phyloP scores from a whole-genome alignment of 1,140 invertebrate genomes.

The Amphibalanus amphitrite region DNA sequence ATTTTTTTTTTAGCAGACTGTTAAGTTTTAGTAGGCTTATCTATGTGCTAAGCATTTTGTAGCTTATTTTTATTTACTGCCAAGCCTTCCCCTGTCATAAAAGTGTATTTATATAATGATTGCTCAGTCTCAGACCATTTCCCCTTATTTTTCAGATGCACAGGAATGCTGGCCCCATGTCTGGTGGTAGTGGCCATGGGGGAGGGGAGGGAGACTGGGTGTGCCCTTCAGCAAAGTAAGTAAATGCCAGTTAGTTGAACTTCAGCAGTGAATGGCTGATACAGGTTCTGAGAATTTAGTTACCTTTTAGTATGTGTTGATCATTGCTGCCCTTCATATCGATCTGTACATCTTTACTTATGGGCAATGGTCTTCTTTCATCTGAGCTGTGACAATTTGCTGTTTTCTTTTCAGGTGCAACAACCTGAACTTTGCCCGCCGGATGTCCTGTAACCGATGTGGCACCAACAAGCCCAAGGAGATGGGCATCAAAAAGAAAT shows the following conservation, averaged over 20 bases:
- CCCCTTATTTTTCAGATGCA: too few relatives aligned
- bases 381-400: constrained; percentile 3
- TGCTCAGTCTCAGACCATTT: too few relatives aligned
- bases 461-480: constrained; percentile 36
- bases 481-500: constrained; percentile 54
- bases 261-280: background rate
- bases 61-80: too few relatives aligned
- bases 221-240: constrained; percentile 30
- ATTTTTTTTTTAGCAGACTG: too few relatives aligned
- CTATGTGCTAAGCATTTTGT: too few relatives aligned
- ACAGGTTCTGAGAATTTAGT: background rate
- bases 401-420: constrained; percentile 45
- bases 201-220: constrained; percentile 30
- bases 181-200: too few relatives aligned
- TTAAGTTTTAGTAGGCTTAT: too few relatives aligned
- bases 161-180: too few relatives aligned
- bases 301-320: background rate
- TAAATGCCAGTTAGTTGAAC: background rate
- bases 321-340: background rate
- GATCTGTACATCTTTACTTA: background rate
- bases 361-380: background rate
- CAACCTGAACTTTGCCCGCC: constrained; percentile 85
- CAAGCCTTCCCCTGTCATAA: too few relatives aligned
- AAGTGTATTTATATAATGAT: too few relatives aligned
- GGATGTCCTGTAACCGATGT: constrained; percentile 80